Evolutionary conservation across 30 jellyfish, hydroid and myxozoan species (phyloP), one percentile per base, ranked within the genome.

Genomic region (Clytia hemisphaerica): DNA sequence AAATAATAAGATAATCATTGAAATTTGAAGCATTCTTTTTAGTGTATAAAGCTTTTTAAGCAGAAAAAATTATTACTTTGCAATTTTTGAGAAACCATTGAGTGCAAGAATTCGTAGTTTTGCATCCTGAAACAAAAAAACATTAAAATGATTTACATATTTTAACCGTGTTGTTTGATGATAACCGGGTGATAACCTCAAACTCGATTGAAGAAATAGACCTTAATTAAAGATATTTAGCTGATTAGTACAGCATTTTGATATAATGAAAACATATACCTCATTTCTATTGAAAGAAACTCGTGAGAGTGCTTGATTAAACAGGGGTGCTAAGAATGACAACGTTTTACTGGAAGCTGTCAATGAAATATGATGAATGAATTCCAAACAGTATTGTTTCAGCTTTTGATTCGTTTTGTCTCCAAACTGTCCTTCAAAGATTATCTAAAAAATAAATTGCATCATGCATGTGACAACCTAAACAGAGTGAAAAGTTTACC

Each of bases 371-470:
- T 88, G 94, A 57, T 88, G 94, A 45, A 85, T 60, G 50, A 73
- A 88, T 45, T 88, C 94, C 45, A 88, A 22, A 44, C 94, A 82
- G 69, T n/a, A 79, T 12, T 65, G 82, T 67, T 82, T 79, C 67
- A 88, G 51, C 28, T 83, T 80, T 29, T 62, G 35, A 54, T 75
- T 88, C 37, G 93, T 71, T 6, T 30, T 88, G 19, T 88, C 92
- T 12, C 97, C 97, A 79, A 88, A 88, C 30, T 79, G 81, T 33
- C 92, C 75, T 42, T 88, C 94, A 55, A 69, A 78, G 6, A 78
- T 78, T 21, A 58, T 55, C 81, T 74, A 33, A 59, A 59, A 29
- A 65, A 67, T 15, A 38, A 62, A 62, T 12, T 10, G n/a, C n/a
- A n/a, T n/a, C n/a, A n/a, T n/a, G n/a, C n/a, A n/a, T n/a, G n/a